phyloP scores from a whole-genome alignment of 2,888 invertebrate species.

The Hedya salicella region DNA sequence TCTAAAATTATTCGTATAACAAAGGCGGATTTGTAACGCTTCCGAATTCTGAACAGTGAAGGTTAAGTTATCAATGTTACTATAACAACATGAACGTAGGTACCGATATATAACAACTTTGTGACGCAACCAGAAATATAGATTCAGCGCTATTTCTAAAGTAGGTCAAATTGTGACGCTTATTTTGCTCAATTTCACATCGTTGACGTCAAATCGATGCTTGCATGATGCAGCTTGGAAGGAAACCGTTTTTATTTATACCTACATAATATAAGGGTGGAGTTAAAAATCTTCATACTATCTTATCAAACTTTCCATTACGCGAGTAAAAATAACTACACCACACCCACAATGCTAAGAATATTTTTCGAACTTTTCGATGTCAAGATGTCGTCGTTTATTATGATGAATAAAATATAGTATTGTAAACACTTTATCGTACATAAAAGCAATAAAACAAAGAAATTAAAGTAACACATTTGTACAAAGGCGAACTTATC shows the following conservation, averaged over 20 bases:
- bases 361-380: too few relatives aligned
- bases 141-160: conserved; percentile 28
- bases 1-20: background rate
- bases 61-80: background rate
- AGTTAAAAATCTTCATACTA: too few relatives aligned
- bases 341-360: too few relatives aligned
- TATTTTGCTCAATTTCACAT: conserved; percentile 37
- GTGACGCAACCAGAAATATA: conserved; percentile 27
- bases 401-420: too few relatives aligned
- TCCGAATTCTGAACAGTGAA: background rate
- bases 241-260: conserved; percentile 1
- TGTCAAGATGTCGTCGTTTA: too few relatives aligned
- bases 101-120: conserved; percentile 1
- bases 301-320: too few relatives aligned
- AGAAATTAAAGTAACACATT: too few relatives aligned
- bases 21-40: background rate
- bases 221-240: conserved; percentile 8
- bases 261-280: too few relatives aligned
- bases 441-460: too few relatives aligned
- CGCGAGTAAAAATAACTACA: too few relatives aligned
- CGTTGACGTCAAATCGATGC: conserved; percentile 28
- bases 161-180: conserved; percentile 40
- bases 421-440: too few relatives aligned
- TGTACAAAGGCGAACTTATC: too few relatives aligned
- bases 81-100: background rate